Evolutionary conservation across 2,113 vertebrate species (phyloP), one percentile per base, ranked within the genome.

Genomic region (Gallinago undulata): DNA sequence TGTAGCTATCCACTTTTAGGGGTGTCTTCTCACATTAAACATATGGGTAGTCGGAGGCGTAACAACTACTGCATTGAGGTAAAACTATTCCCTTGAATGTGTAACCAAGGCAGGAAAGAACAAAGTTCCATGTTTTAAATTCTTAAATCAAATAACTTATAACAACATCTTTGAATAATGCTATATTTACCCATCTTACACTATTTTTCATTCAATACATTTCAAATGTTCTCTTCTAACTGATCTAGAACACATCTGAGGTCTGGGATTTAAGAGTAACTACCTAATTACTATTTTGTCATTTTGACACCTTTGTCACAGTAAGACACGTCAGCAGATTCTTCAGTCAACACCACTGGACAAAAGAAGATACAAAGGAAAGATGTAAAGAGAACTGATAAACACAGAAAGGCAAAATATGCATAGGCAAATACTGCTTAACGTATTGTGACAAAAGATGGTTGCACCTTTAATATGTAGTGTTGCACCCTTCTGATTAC

Each of bases 241-340:
- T 59, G 51, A 81, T 88, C 83, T 90, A 93, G 76, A 75, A 94
- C 30, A 63, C 69, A 69, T 77, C 93, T 84, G 74, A 87, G 72
- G 84, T 81, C 82, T 94, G 92, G 80, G 78, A 66, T 59, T 94
- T 89, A 77, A 90, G 68, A 94, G 47, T 63, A 75, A 87, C 82
- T 93, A 93, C 37, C 74, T 94, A 94, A 77, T 56, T 68, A 57
- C 92, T 96, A 95, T 16, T 37, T 73, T 76, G 80, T 88, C 75
- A 33, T 87, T 95, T 90, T 95, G 95, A 96, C 81, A 94, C 90
- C 78, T 94, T 92, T 94, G 95, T 86, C 90, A 96, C 94, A 89
- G 63, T 94, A 94, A 92, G 91, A 95, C 94, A 95, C 90, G 68
- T 83, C 83, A 91, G 96, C 92, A 97, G 91, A 94, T 86, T 94